Percentiles rank a stretch among this genome's conserved stretches.
Evolutionary conservation across 2,113 vertebrate species (phyloP).

Genomic region (Orycteropus afer): DNA sequence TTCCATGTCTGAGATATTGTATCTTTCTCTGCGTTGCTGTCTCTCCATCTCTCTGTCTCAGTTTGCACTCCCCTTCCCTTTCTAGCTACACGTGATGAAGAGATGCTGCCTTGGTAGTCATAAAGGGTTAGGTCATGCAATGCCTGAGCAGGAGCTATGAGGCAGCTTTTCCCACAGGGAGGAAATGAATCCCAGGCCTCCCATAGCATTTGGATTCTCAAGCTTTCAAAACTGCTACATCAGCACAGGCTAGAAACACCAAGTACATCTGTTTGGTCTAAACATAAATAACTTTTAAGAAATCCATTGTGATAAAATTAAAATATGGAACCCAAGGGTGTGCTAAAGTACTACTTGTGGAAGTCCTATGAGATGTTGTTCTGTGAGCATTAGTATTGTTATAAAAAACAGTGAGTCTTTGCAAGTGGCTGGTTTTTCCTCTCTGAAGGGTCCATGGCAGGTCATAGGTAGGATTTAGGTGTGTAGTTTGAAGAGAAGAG

Average conservation of each 20-base stretch:
- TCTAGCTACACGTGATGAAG: background rate
- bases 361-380: constrained; percentile 41
- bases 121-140: background rate
- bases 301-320: constrained; percentile 69
- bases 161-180: background rate
- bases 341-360: constrained; percentile 56
- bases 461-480: background rate
- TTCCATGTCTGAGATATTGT: background rate
- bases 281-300: constrained; percentile 61
- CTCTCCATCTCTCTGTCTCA: background rate
- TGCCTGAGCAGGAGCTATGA: background rate
- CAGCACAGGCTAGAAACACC: constrained; percentile 61
- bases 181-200: constrained; percentile 48
- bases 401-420: constrained; percentile 30
- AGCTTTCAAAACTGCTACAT: constrained; percentile 61
- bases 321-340: constrained; percentile 62
- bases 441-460: background rate
- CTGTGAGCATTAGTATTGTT: background rate
- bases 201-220: constrained; percentile 52
- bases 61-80: background rate
- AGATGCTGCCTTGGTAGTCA: background rate
- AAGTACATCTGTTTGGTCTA: constrained; percentile 38
- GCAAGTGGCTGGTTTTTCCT: background rate
- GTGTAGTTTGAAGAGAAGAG: background rate
- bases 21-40: background rate